A percentile compares a stretch with the other conserved stretches of the same genome.
phyloP scores from a whole-genome alignment of 2,888 invertebrate species.

The Epirrhoe alternata region DNA sequence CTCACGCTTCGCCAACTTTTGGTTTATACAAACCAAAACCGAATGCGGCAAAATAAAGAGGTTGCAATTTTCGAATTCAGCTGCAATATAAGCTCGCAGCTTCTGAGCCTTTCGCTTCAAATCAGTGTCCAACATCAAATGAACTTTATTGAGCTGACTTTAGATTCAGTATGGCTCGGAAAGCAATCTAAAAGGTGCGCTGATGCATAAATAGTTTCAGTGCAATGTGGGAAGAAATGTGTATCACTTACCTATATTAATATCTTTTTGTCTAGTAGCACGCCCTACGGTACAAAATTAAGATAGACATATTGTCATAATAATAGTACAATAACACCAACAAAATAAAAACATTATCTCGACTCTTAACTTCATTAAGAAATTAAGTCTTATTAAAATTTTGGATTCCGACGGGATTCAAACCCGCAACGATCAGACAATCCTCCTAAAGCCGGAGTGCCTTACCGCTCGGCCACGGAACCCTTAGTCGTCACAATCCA shows the following conservation, averaged over 20 bases:
- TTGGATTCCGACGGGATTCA: too few relatives aligned
- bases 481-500: too few relatives aligned
- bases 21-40: conserved; percentile 18
- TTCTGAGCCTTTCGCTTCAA: neutral
- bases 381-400: too few relatives aligned
- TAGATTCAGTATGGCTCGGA: neutral
- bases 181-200: neutral
- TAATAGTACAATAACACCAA: too few relatives aligned
- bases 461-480: too few relatives aligned
- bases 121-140: neutral
- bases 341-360: too few relatives aligned
- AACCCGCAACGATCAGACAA: too few relatives aligned
- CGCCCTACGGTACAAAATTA: too few relatives aligned
- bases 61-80: conserved; percentile 18
- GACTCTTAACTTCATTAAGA: too few relatives aligned
- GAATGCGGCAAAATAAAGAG: conserved; percentile 25
- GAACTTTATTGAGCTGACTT: conserved; percentile 1
- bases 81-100: conserved; percentile 21
- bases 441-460: too few relatives aligned
- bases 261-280: too few relatives aligned
- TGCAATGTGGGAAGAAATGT: neutral
- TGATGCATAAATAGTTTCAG: neutral
- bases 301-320: too few relatives aligned
- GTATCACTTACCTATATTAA: neutral
- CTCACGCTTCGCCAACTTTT: neutral